Base-by-base conservation (phyloP, 1,140 invertebrate genomes). In the Neodiprion pinetum region DNA sequence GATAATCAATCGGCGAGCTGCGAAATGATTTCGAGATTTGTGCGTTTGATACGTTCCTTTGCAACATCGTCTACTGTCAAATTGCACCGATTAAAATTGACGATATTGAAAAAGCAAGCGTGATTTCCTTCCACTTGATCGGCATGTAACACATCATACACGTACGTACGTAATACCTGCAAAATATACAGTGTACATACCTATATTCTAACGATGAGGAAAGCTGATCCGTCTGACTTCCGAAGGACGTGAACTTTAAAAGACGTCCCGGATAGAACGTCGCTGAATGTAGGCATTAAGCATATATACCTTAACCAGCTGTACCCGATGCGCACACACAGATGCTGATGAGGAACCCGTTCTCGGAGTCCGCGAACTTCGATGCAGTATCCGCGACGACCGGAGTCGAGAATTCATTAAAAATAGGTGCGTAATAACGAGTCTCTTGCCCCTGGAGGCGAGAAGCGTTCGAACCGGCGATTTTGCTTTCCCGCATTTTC, bases 241-340 rank as follows among this genome's bases (percentile, higher is more conserved):
- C 53, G 53, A 61, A 61, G 53, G 53, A 61, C 53, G 53, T 61
- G 53, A 61, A 61, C 53, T 61, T 61, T 61, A 61, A 10, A 53
- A 61, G 53, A 61, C n/a, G n/a, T 40, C 28, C 28, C 28, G 28
- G 28, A 40, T 40, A 40, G 28, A 40, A 40, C 28, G 28, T 40
- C 28, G 28, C 28, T 40, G 28, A 40, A 40, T 40, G 28, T 40
- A 40, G 28, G 28, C 28, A 40, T 40, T 40, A 40, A 40, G 28
- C 28, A 5, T 40, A 2, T 40, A 40, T 5, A 40, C 28, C 28
- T 40, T 5, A 61, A 14, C 7, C 53, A 9, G n/a, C 53, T 14
- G 11, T 61, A 5, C 53, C 53, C 53, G 53, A 14, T 17, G n/a
- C 53, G n/a, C 53, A 61, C n/a, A 17, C n/a, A 14, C 53, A 11